Percentiles rank a stretch among this genome's conserved stretches.
Conservation (phyloP, 2,113 vertebrate species). For the Synchiropus splendidus region DNA sequence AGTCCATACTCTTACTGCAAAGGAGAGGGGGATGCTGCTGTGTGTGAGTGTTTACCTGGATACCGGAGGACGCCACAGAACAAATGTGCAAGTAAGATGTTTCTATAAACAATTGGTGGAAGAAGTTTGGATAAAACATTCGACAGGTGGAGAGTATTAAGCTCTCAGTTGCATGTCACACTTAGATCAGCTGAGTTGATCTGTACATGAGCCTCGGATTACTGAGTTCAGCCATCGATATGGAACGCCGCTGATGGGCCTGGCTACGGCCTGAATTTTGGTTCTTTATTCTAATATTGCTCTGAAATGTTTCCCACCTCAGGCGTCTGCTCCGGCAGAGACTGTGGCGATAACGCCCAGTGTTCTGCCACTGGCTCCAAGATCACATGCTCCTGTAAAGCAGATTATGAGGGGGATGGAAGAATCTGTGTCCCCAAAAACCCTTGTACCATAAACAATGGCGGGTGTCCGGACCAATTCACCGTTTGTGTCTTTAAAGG, state of each 20-base stretch:
- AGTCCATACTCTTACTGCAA: slow-evolving; percentile 68
- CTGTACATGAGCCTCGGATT: too few species aligned
- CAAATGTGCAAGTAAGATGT: slow-evolving; percentile 51
- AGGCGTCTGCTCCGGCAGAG: slow-evolving; percentile 63
- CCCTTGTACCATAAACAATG: slow-evolving; percentile 72
- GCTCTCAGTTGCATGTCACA: too few species aligned
- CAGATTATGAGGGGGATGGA: slow-evolving; percentile 77
- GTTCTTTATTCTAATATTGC: too few species aligned
- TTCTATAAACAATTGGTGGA: too few species aligned
- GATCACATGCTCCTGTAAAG: slow-evolving; percentile 72
- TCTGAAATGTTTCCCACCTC: slow-evolving; percentile 1
- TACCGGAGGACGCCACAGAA: slow-evolving; percentile 43
- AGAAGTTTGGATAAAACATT: too few species aligned
- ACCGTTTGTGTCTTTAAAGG: slow-evolving; percentile 70
- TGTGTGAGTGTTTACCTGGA: slow-evolving; percentile 76
- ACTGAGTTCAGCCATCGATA: too few species aligned
- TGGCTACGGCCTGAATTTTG: too few species aligned
- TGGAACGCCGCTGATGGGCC: too few species aligned
- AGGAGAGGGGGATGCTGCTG: slow-evolving; percentile 25
- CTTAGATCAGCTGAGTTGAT: too few species aligned
- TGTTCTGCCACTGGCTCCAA: slow-evolving; percentile 62
- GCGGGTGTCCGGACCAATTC: slow-evolving; percentile 78
- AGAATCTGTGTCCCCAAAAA: slow-evolving; percentile 75
- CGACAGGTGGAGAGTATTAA: too few species aligned
- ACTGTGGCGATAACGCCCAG: slow-evolving; percentile 70